A percentile compares a stretch with the other conserved stretches of the same genome.
These are phyloP conservation scores for Hippasteria phrygiana DNA, from an alignment of 53 echinoderm and acorn worm genomes.

Conservation along the genomic window DNA sequence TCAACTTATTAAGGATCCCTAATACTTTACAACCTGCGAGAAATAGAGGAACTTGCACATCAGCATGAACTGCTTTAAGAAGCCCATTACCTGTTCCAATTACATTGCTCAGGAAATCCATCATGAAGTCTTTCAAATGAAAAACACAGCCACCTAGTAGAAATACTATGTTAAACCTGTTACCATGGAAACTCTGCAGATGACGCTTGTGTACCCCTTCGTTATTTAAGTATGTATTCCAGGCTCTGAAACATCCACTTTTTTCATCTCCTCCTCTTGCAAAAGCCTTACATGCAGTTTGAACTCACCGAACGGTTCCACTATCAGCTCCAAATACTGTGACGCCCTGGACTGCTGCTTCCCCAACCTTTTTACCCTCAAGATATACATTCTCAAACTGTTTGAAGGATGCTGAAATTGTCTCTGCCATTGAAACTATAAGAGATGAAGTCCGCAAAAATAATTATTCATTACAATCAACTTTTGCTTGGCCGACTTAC, in stretches of 20 bases:
- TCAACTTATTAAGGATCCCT: conserved; percentile 38
- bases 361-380: conserved; percentile 17
- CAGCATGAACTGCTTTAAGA: conserved; percentile 33
- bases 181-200: conserved; percentile 7
- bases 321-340: conserved; percentile 30
- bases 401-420: conserved; percentile 10
- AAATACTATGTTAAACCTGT: conserved; percentile 29
- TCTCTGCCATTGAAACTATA: conserved; percentile 54
- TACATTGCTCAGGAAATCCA: not conserved
- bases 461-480: conserved; percentile 47
- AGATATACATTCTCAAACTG: conserved; percentile 8
- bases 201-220: not conserved
- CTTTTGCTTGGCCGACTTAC: conserved; percentile 19
- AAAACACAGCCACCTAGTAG: conserved; percentile 23
- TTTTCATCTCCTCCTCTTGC: conserved; percentile 41
- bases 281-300: conserved; percentile 33
- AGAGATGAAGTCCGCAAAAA: conserved; percentile 44
- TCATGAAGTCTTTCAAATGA: not conserved
- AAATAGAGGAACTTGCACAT: not conserved
- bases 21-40: conserved; percentile 36
- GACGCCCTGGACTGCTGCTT: not conserved
- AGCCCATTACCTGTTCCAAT: conserved; percentile 22
- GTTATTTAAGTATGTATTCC: conserved; percentile 26
- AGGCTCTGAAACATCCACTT: conserved; percentile 10
- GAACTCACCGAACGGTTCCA: conserved; percentile 35